These are phyloP conservation scores for Julus scanicus DNA, from an alignment of 2,888 invertebrate species.

Conservation along the genomic window DNA sequence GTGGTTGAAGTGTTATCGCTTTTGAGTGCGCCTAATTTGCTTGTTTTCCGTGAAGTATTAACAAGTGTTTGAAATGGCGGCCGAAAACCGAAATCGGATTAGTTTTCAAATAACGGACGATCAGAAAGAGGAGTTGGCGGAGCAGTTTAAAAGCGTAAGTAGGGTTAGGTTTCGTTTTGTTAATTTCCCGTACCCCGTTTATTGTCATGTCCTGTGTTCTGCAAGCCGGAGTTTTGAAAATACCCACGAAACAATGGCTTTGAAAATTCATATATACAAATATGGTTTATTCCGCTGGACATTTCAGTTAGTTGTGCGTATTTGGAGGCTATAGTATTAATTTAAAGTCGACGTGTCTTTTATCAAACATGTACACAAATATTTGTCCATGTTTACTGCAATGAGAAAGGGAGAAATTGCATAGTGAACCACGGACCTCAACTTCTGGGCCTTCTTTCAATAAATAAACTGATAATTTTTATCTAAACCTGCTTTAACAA, in stretches of 20 bases:
- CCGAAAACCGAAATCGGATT: slow-evolving; percentile 52
- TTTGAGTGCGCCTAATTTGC: slow-evolving; percentile 35
- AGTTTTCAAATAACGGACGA: slow-evolving; percentile 71
- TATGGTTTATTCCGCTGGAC: not conserved
- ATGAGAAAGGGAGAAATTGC: too few species aligned
- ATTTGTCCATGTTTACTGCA: not conserved
- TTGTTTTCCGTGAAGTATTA: not conserved
- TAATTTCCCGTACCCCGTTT: not conserved
- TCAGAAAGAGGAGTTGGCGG: slow-evolving; percentile 79
- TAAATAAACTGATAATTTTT: not conserved
- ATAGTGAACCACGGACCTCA: not conserved
- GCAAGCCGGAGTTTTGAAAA: not conserved
- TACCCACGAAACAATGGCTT: slow-evolving; percentile 3
- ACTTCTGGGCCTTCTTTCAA: not conserved
- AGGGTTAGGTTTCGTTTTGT: slow-evolving; percentile 15
- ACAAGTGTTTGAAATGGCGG: slow-evolving; percentile 49
- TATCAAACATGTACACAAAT: too few species aligned
- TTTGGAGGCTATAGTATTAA: not conserved
- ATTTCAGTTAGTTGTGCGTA: not conserved
- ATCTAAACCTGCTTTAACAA: not conserved
- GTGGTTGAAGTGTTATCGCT: not conserved
- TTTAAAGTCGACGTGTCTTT: too few species aligned
- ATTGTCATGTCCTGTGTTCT: not conserved
- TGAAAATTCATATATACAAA: not conserved
- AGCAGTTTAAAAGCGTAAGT: slow-evolving; percentile 80